Base-by-base conservation (phyloP, 2,888 invertebrate species). In the Temnothorax unifasciatus region DNA sequence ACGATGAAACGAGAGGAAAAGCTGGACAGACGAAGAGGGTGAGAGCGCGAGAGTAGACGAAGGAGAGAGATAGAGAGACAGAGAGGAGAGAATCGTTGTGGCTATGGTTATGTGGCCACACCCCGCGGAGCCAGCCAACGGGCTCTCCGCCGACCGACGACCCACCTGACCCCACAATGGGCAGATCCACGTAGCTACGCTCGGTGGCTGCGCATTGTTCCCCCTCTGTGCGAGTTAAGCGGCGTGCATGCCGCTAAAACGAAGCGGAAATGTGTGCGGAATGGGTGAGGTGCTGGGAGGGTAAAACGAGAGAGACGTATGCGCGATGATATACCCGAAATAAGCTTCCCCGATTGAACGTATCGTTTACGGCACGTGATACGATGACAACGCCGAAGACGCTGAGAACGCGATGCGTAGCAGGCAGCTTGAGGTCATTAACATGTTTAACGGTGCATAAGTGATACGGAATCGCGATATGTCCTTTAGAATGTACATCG, bases 81-180 rank as follows among this genome's bases (percentile, higher is more conserved):
- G 83, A 85, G 87, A 47, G 41, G 57, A 75, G 75, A 81, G 47
- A 82, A 85, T 83, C 85, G 88, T 86, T 88, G 89, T 86, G 89
- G 90, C 91, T 92, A 90, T 90, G 91, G 90, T 90, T 90, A 86
- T 90, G 86, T 92, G 89, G 93, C 93, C 93, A 93, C 93, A 92
- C 93, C 93, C 93, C 92, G 87, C 85, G 88, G 66, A 90, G 87
- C 87, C 92, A 91, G 90, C 93, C 92, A 93, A 92, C 92, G 90
- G 89, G 90, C 89, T 91, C 87, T 86, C 87, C 85, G 89, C 87
- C 87, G 88, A 90, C 88, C 79, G 88, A 87, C 91, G 88, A 90
- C 66, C 88, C 88, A 92, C 91, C 92, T 92, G 92, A 92, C 89
- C 90, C 82, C 86, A 92, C 92, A 91, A 92, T 92, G 91, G 92